These are phyloP conservation scores for Laupala kohalensis DNA, from an alignment of 1,140 invertebrate species.

Conservation along the genomic window DNA sequence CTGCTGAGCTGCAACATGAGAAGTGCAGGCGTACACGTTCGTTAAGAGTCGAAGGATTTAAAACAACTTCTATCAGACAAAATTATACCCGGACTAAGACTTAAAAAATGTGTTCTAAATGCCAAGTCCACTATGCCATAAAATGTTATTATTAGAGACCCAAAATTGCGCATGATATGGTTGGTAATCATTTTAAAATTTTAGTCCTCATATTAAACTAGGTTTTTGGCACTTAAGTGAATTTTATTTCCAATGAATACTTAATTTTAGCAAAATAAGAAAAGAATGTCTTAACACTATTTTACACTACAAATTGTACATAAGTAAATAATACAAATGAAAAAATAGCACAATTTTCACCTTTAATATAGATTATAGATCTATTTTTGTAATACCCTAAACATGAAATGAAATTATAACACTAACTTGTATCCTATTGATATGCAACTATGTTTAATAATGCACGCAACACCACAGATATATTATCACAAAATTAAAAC, in stretches of 20 bases:
- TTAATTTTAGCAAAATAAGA: not conserved
- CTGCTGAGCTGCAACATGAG: constrained; percentile 69
- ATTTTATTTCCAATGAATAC: not conserved
- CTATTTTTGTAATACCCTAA: not conserved
- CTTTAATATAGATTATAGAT: not conserved
- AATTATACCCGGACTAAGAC: not conserved
- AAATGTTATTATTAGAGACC: too few relatives aligned
- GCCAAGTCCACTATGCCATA: not conserved
- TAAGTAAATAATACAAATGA: not conserved
- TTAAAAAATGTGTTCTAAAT: not conserved
- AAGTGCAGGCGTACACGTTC: constrained; percentile 8
- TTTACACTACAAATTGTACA: not conserved
- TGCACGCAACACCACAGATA: too few relatives aligned
- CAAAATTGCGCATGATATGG: too few relatives aligned
- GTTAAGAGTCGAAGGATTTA: too few relatives aligned
- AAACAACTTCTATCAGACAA: not conserved
- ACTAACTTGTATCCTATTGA: too few relatives aligned
- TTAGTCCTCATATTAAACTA: too few relatives aligned
- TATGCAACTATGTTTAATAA: too few relatives aligned
- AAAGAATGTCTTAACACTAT: not conserved
- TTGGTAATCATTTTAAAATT: too few relatives aligned
- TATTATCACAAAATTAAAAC: too few relatives aligned
- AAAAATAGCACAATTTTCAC: not conserved
- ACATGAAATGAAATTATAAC: too few relatives aligned
- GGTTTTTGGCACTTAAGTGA: too few relatives aligned